Evolutionary conservation across 2,888 invertebrate species (phyloP).

Genomic region (Thymelicus acteon): DNA sequence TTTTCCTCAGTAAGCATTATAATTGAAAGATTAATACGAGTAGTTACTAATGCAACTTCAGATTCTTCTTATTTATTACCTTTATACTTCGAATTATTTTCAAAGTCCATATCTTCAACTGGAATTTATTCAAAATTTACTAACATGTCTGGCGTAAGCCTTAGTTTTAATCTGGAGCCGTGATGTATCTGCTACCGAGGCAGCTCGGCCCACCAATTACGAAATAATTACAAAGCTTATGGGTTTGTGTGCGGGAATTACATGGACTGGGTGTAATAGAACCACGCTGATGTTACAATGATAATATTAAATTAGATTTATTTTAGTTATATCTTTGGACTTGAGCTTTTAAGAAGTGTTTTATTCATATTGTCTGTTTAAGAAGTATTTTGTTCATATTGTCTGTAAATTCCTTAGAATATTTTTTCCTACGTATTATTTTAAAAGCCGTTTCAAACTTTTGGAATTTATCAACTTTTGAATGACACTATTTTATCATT

Average conservation of each 20-base stretch:
- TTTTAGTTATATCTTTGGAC: background rate
- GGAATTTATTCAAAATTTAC: background rate
- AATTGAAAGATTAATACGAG: background rate
- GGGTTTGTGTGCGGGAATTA: constrained; percentile 44
- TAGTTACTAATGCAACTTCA: background rate
- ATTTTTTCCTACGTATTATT: too few relatives aligned
- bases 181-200: constrained; percentile 77
- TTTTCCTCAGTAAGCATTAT: constrained; percentile 1
- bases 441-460: too few relatives aligned
- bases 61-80: constrained; percentile 9
- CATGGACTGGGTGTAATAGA: constrained; percentile 39
- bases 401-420: too few relatives aligned
- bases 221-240: constrained; percentile 75
- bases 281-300: constrained; percentile 27
- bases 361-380: background rate
- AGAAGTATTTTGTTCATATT: too few relatives aligned
- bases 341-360: background rate
- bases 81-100: constrained; percentile 5
- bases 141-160: constrained; percentile 39
- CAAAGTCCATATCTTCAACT: background rate
- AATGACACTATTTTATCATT: background rate
- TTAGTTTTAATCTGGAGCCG: constrained; percentile 56
- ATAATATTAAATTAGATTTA: constrained; percentile 15
- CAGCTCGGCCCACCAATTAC: constrained; percentile 73
- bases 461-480: too few relatives aligned